Conservation (phyloP, 2,888 invertebrate species). For the Hirtodrosophila duncani region DNA sequence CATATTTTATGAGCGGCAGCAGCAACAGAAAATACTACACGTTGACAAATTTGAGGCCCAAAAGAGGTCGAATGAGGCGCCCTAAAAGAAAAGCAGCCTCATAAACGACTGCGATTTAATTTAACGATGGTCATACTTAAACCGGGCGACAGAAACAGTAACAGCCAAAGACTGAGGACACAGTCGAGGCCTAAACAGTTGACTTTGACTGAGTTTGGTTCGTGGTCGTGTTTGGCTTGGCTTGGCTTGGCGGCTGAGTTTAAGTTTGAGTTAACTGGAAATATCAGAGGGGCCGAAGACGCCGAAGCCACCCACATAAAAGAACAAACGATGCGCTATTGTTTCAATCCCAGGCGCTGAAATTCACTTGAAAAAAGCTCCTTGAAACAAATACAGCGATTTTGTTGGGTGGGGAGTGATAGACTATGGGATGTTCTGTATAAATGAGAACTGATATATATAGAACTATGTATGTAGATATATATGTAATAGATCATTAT, state of each 20-base stretch:
- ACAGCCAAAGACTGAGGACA: slow-evolving; percentile 28
- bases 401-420: no score
- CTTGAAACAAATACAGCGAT: slow-evolving; percentile 29
- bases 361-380: slow-evolving; percentile 66
- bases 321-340: slow-evolving; percentile 41
- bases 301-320: slow-evolving; percentile 69
- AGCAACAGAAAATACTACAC: slow-evolving; percentile 50
- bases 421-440: no score
- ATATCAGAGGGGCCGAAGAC: slow-evolving; percentile 18
- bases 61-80: slow-evolving; percentile 67
- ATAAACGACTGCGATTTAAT: slow-evolving; percentile 70
- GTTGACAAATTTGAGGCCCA: slow-evolving; percentile 68
- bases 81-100: slow-evolving; percentile 66
- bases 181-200: background rate
- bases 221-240: no score
- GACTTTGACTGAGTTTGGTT: slow-evolving; percentile 11
- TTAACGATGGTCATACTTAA: slow-evolving; percentile 62
- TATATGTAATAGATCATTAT: background rate
- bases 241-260: slow-evolving; percentile 38
- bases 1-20: slow-evolving; percentile 64
- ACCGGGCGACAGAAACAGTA: no score
- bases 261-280: slow-evolving; percentile 56
- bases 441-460: background rate
- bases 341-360: slow-evolving; percentile 60
- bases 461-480: background rate